A percentile compares a stretch with the other conserved stretches of the same genome.
phyloP scores from a whole-genome alignment of 2,888 invertebrate genomes.

The Scaptomyza caliginosa region DNA sequence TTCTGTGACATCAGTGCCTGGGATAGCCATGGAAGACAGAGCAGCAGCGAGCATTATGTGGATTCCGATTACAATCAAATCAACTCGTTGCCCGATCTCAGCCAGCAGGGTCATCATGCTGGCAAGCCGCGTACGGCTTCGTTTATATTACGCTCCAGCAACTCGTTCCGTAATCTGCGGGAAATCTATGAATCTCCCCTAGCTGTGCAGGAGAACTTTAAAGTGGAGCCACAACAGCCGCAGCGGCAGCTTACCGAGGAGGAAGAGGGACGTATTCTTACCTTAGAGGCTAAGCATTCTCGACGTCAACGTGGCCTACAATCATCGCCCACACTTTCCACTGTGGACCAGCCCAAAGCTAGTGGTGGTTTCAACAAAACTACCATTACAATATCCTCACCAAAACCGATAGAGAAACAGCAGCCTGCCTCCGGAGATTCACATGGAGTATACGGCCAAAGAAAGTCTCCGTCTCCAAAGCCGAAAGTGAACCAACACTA shows the following conservation, averaged over 20 bases:
- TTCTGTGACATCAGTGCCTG: constrained; percentile 85
- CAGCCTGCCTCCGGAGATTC: not conserved
- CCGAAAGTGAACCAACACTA: constrained; percentile 58
- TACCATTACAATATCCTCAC: constrained; percentile 75
- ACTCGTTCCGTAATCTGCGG: constrained; percentile 89
- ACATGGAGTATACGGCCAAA: constrained; percentile 11
- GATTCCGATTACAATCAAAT: constrained; percentile 71
- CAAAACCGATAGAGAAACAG: constrained; percentile 40
- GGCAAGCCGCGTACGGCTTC: constrained; percentile 81
- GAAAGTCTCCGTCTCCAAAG: constrained; percentile 13
- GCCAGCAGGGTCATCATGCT: constrained; percentile 21
- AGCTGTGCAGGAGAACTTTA: constrained; percentile 83
- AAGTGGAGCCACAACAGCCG: constrained; percentile 81
- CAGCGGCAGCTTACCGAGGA: constrained; percentile 45
- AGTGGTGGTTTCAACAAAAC: constrained; percentile 64
- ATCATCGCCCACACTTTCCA: constrained; percentile 74
- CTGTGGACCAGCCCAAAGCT: constrained; percentile 74
- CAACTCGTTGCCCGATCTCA: constrained; percentile 77
- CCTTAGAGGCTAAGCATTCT: constrained; percentile 89
- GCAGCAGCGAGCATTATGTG: constrained; percentile 51
- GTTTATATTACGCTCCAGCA: constrained; percentile 88
- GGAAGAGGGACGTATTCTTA: constrained; percentile 88
- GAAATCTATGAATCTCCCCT: constrained; percentile 90
- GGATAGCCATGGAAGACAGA: constrained; percentile 81
- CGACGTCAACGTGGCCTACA: constrained; percentile 87